Conservation (phyloP, 1,140 invertebrate genomes). For the Calosoma granatense region DNA sequence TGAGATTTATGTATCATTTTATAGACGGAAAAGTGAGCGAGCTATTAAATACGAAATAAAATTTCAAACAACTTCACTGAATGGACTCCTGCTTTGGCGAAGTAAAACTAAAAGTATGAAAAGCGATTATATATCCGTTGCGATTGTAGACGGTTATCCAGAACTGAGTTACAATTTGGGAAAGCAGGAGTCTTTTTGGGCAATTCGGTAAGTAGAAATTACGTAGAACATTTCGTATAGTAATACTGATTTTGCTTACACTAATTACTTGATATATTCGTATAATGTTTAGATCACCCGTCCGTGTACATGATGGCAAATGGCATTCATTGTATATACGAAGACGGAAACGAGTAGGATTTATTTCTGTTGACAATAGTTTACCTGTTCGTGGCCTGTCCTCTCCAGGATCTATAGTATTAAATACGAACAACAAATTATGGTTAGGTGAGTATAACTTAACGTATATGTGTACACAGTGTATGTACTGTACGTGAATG, state of each 20-base stretch:
- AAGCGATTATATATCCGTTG: slow-evolving; percentile 49
- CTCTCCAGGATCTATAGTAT: slow-evolving; percentile 50
- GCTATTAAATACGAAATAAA: slow-evolving; percentile 61
- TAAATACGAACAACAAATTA: slow-evolving; percentile 62
- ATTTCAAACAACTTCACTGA: slow-evolving; percentile 52
- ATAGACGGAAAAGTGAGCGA: slow-evolving; percentile 49
- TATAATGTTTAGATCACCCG: slow-evolving; percentile 34
- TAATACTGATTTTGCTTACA: background rate
- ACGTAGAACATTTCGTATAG: background rate
- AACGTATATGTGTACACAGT: background rate
- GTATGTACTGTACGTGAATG: background rate
- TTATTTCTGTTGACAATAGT: slow-evolving; percentile 57
- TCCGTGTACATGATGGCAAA: slow-evolving; percentile 53
- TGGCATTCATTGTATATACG: slow-evolving; percentile 61
- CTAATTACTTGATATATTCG: background rate
- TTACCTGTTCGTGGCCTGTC: slow-evolving; percentile 50
- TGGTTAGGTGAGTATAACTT: slow-evolving; percentile 63
- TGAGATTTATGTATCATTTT: slow-evolving; percentile 19
- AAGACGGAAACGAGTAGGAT: slow-evolving; percentile 54
- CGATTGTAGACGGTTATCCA: slow-evolving; percentile 48
- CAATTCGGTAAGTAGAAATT: slow-evolving; percentile 35
- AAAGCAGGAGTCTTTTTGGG: slow-evolving; percentile 41
- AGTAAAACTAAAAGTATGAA: slow-evolving; percentile 34
- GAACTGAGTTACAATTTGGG: slow-evolving; percentile 56
- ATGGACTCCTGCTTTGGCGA: slow-evolving; percentile 60